Base-by-base conservation (phyloP, 2,888 invertebrate genomes). In the Laspeyria flexula region DNA sequence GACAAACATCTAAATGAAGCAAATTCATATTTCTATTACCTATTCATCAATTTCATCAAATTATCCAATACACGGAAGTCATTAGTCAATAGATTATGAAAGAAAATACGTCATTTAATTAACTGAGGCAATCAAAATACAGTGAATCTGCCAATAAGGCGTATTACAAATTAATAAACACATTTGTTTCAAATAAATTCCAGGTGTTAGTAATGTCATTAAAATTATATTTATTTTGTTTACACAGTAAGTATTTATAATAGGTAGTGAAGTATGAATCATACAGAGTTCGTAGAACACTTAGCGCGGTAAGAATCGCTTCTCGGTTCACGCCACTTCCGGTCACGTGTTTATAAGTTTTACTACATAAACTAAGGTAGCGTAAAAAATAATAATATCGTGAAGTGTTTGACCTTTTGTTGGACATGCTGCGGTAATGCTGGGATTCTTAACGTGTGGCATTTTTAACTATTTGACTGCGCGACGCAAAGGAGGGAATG, bases 311-410 rank as follows among this genome's bases (percentile, higher is more conserved):
- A 75, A 75, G 82, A 79, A 84, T 79, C 76, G 81, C n/a, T 79
- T 79, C 80, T 81, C 76, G 70, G 69, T 78, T 15, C 23, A 18
- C 35, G 21, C 63, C 61, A 60, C 71, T 77, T 83, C 82, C 81
- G 79, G 80, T 66, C 67, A 65, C 63, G 58, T 71, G 64, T 53
- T 47, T 39, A 30, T 43, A 31, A 43, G n/a, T n/a, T n/a, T n/a
- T n/a, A n/a, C n/a, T n/a, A n/a, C n/a, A n/a, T n/a, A n/a, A n/a
- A n/a, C n/a, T n/a, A n/a, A n/a, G n/a, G n/a, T n/a, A n/a, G n/a
- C n/a, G n/a, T n/a, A n/a, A n/a, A n/a, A n/a, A n/a, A n/a, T n/a
- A 49, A 40, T 54, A 3, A 11, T 35, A 30, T 16, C 23, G 13
- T 15, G 25, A 43, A 13, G 12, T 13, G 13, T 31, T 13, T 31